Percentiles rank a stretch among this genome's conserved stretches.
Evolutionary conservation across 2,113 vertebrate species (phyloP).

Genomic region (Thomomys bottae): DNA sequence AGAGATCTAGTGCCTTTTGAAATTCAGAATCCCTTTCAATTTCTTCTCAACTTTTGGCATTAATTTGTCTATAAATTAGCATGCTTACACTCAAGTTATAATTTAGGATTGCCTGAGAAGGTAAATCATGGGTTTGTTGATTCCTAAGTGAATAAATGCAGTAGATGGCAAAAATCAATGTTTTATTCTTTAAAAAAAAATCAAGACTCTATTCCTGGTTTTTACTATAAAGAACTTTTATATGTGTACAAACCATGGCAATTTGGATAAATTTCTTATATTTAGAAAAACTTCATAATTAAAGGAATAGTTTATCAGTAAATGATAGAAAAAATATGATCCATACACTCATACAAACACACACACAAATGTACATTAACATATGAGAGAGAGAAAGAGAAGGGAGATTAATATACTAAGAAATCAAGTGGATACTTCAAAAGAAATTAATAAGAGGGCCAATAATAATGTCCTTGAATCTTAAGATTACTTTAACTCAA

Average conservation of each 20-base stretch:
- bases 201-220: background rate
- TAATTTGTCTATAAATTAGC: constrained; percentile 17
- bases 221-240: constrained; percentile 6
- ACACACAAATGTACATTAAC: background rate
- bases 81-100: background rate
- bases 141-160: constrained; percentile 29
- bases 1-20: background rate
- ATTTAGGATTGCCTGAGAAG: background rate
- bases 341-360: background rate
- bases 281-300: background rate
- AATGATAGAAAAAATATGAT: background rate
- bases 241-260: background rate
- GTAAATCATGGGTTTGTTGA: background rate
- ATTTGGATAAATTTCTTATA: constrained; percentile 7
- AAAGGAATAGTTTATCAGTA: background rate
- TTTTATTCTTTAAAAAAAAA: constrained; percentile 32
- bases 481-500: background rate
- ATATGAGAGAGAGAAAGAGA: too few relatives aligned
- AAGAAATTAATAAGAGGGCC: background rate
- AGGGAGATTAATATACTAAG: background rate
- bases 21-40: constrained; percentile 40
- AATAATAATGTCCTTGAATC: background rate
- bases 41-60: background rate
- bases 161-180: constrained; percentile 12
- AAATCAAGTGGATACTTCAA: background rate